phyloP scores from a whole-genome alignment of 2,797 vertebrate genomes.

The Silurus lanzhouensis region DNA sequence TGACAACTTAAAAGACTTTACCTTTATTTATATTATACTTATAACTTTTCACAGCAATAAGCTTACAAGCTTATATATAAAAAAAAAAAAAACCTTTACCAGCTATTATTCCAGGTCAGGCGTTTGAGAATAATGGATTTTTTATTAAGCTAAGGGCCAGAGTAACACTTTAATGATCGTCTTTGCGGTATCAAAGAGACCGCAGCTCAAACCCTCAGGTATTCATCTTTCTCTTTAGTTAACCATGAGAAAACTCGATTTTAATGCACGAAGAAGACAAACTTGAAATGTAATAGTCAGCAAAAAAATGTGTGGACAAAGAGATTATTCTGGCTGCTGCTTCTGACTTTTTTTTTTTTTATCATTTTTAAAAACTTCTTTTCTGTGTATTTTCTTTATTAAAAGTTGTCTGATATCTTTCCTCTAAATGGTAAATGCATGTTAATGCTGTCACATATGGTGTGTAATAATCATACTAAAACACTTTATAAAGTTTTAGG shows the following conservation, averaged over 20 bases:
- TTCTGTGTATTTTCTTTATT: background rate
- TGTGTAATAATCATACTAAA: background rate
- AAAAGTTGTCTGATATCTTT: background rate
- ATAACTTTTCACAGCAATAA: slow-evolving; percentile 69
- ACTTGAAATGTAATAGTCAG: slow-evolving; percentile 9
- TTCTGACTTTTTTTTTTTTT: background rate
- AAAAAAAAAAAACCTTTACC: slow-evolving; percentile 67
- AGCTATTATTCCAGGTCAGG: slow-evolving; percentile 71
- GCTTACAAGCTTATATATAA: slow-evolving; percentile 75
- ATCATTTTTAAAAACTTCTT: no score
- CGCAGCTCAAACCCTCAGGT: slow-evolving; percentile 64
- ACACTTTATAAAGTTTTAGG: background rate
- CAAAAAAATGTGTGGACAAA: background rate
- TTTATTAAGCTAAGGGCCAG: slow-evolving; percentile 56
- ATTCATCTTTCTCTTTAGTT: slow-evolving; percentile 63
- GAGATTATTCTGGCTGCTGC: background rate
- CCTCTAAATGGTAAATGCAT: no score
- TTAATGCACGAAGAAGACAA: background rate
- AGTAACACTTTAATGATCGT: slow-evolving; percentile 72
- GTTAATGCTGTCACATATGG: background rate
- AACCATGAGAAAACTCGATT: background rate
- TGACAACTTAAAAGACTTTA: slow-evolving; percentile 73
- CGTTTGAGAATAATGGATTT: slow-evolving; percentile 65
- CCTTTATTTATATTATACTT: slow-evolving; percentile 71
- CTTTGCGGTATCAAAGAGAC: slow-evolving; percentile 67